These are phyloP conservation scores for Aleiodes sp. DNA, from an alignment of 1,140 invertebrate genomes.

Conservation along the genomic window DNA sequence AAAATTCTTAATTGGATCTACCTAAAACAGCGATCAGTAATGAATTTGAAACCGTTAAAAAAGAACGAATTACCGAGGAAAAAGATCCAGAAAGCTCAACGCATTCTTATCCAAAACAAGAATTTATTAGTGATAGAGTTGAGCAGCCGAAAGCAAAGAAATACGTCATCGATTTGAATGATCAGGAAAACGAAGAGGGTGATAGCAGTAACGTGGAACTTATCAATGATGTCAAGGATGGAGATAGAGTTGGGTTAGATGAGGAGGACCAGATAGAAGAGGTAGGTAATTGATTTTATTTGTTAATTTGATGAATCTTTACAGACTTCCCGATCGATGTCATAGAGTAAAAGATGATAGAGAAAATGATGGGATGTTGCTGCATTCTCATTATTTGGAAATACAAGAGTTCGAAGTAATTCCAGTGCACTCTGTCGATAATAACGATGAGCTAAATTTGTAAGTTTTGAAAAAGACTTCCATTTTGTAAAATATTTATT, in stretches of 20 bases:
- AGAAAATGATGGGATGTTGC: neutral
- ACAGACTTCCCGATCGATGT: constrained; percentile 30
- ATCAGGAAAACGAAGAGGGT: neutral
- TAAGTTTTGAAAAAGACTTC: neutral
- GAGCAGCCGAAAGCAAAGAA: neutral
- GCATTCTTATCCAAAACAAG: constrained; percentile 30
- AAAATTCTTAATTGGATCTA: too few relatives aligned
- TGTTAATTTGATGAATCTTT: constrained; percentile 21
- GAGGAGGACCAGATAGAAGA: constrained; percentile 22
- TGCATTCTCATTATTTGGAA: neutral
- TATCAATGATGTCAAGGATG: constrained; percentile 12
- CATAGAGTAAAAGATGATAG: constrained; percentile 23
- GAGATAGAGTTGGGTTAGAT: constrained; percentile 19
- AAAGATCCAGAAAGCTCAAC: constrained; percentile 19
- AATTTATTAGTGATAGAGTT: constrained; percentile 36
- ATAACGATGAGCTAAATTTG: neutral
- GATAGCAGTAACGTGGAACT: neutral
- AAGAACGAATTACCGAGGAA: constrained; percentile 27
- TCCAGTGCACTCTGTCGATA: neutral
- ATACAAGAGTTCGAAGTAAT: constrained; percentile 7
- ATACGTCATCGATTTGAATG: neutral
- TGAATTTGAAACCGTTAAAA: neutral
- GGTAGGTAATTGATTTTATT: constrained; percentile 26
- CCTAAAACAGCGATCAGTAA: too few relatives aligned
- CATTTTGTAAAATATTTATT: too few relatives aligned